Percentiles rank a stretch among this genome's conserved stretches.
Conservation (phyloP, 2,113 vertebrate genomes). For the Alectura lathami region DNA sequence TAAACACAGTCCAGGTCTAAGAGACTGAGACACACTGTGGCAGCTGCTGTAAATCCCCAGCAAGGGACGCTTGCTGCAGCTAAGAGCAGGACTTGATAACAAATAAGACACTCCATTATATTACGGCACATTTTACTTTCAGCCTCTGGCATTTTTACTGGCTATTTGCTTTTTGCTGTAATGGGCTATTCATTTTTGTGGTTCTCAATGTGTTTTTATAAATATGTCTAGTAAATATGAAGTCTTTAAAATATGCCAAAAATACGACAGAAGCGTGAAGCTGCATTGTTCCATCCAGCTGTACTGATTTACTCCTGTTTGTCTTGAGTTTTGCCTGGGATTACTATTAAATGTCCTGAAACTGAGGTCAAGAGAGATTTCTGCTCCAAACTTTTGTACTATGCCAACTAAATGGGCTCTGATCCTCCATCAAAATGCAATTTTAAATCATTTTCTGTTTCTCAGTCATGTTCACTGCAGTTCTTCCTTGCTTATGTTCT, state of each 20-base stretch:
- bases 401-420: not conserved
- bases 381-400: not conserved
- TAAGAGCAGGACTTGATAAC: not conserved
- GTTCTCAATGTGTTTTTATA: not conserved
- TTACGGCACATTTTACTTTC: not conserved
- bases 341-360: not conserved
- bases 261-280: not conserved
- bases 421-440: not conserved
- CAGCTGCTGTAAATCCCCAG: not conserved
- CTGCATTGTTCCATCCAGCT: not conserved
- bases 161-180: not conserved
- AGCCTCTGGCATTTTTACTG: not conserved
- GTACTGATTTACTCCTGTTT: not conserved
- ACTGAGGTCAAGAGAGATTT: not conserved
- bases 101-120: not conserved
- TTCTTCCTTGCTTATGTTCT: not conserved
- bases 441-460: not conserved
- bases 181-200: not conserved
- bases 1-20: not conserved
- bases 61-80: not conserved
- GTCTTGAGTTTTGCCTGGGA: not conserved
- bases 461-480: not conserved
- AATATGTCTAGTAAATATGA: not conserved
- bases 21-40: not conserved
- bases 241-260: not conserved